Percentiles rank a stretch among this genome's conserved stretches.
phyloP scores from a whole-genome alignment of 1,140 invertebrate species.

The Drosophila micromelanica region DNA sequence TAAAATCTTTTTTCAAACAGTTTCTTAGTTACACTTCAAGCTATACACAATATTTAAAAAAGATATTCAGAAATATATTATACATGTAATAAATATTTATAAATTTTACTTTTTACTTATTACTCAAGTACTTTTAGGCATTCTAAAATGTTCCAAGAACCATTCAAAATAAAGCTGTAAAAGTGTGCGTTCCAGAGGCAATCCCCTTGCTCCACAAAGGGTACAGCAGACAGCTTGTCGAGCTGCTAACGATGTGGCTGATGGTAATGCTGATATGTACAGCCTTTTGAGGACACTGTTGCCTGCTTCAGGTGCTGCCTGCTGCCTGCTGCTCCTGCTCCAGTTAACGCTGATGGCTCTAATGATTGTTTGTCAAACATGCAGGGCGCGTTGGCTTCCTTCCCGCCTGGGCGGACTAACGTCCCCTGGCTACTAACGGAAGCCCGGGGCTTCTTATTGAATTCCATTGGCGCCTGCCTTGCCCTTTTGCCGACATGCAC shows the following conservation, averaged over 20 bases:
- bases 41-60: too few species aligned
- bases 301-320: not conserved
- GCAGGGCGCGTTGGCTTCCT: conserved; percentile 29
- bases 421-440: conserved; percentile 22
- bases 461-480: conserved; percentile 51
- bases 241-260: conserved; percentile 65
- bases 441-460: conserved; percentile 65
- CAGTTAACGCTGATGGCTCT: conserved; percentile 60
- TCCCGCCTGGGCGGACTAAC: not conserved
- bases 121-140: conserved; percentile 10
- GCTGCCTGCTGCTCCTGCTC: conserved; percentile 11
- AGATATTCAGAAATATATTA: too few species aligned
- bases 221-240: conserved; percentile 26
- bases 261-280: conserved; percentile 62
- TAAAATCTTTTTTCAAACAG: not conserved
- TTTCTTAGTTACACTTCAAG: not conserved
- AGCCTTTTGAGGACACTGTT: conserved; percentile 39
- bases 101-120: not conserved
- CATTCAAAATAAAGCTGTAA: conserved; percentile 56
- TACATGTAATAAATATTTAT: too few species aligned
- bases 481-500: conserved; percentile 65
- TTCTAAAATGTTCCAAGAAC: conserved; percentile 36
- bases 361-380: conserved; percentile 81
- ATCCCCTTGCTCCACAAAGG: not conserved
- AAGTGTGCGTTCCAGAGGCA: conserved; percentile 28